phyloP scores from a whole-genome alignment of 1,140 invertebrate species.

The Semibalanus balanoides region DNA sequence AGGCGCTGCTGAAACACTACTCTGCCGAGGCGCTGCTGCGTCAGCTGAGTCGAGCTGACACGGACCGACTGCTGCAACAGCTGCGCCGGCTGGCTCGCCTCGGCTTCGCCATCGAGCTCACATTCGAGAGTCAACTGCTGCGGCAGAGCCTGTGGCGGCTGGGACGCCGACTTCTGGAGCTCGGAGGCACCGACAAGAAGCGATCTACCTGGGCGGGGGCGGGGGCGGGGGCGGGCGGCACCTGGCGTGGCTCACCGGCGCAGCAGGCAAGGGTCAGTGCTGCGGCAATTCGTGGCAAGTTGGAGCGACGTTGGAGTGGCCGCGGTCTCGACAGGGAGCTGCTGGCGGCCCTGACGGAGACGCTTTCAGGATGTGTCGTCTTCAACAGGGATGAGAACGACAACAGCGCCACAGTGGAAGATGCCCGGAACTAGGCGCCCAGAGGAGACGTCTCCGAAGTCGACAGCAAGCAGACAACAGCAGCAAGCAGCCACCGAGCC shows the following conservation, averaged over 20 bases:
- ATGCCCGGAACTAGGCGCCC: background rate
- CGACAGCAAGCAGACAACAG: background rate
- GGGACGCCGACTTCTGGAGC: background rate
- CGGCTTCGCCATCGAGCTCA: background rate
- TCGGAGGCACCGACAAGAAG: too few species aligned
- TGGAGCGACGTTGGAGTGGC: background rate
- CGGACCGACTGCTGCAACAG: background rate
- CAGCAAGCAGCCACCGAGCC: background rate
- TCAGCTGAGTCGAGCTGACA: background rate
- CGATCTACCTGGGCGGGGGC: too few species aligned
- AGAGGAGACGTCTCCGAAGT: background rate
- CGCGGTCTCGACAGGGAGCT: background rate
- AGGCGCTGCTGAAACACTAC: conserved; percentile 66
- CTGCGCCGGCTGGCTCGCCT: background rate
- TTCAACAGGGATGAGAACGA: background rate
- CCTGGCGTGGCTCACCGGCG: too few species aligned
- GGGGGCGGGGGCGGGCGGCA: too few species aligned
- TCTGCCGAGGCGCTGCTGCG: conserved; percentile 47
- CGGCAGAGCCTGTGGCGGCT: background rate
- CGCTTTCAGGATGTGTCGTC: background rate
- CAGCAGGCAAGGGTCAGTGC: background rate
- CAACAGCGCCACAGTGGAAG: background rate
- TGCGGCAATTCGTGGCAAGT: background rate
- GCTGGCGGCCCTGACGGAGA: background rate
- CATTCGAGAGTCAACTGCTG: background rate